Conservation (phyloP, 1,140 invertebrate species). For the Cydia pomonella region DNA sequence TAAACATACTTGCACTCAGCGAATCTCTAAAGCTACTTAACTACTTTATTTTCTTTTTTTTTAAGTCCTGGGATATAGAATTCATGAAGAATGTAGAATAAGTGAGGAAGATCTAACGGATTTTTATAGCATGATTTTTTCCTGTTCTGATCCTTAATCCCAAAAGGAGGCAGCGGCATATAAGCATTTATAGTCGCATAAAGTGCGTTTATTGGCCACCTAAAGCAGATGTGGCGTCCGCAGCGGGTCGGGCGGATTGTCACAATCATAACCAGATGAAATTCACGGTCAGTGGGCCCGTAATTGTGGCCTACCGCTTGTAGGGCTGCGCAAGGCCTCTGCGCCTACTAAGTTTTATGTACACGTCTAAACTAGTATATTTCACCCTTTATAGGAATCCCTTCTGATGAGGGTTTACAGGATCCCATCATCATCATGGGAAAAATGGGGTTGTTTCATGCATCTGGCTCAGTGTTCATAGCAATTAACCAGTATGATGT, state of each 20-base stretch:
- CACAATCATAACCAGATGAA: slow-evolving; percentile 33
- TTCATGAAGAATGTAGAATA: neutral
- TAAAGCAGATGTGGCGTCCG: slow-evolving; percentile 13
- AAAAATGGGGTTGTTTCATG: too few relatives aligned
- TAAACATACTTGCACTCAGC: neutral
- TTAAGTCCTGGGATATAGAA: too few relatives aligned
- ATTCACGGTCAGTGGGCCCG: slow-evolving; percentile 30
- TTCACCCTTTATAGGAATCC: too few relatives aligned
- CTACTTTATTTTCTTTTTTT: too few relatives aligned
- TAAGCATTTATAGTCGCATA: slow-evolving; percentile 3
- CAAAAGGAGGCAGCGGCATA: neutral
- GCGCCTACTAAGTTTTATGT: too few relatives aligned
- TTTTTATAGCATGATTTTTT: neutral
- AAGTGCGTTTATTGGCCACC: slow-evolving; percentile 23
- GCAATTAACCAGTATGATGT: too few relatives aligned
- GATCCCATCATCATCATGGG: too few relatives aligned
- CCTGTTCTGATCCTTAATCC: slow-evolving; percentile 8
- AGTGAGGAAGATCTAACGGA: neutral
- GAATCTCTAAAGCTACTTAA: too few relatives aligned
- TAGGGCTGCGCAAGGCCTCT: slow-evolving; percentile 4
- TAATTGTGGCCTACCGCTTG: slow-evolving; percentile 11
- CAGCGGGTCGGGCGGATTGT: slow-evolving; percentile 9
- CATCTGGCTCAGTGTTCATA: too few relatives aligned
- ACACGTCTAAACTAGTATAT: too few relatives aligned
- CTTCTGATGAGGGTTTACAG: too few relatives aligned